phyloP scores from a whole-genome alignment of 2,113 vertebrate species.

The Fregata magnificens region DNA sequence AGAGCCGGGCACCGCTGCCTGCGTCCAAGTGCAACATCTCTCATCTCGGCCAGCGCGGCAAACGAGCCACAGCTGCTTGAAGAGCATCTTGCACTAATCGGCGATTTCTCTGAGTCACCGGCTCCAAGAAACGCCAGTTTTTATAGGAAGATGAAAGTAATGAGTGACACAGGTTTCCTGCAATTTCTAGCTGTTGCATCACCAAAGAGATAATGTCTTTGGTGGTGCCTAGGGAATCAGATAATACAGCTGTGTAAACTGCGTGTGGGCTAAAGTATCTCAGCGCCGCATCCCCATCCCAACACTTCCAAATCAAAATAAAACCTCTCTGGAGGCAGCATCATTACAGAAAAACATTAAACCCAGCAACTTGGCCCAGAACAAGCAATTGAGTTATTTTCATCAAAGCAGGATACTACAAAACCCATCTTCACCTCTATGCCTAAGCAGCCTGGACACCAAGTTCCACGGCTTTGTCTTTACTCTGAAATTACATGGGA shows the following conservation, averaged over 20 bases:
- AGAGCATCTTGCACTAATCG: background rate
- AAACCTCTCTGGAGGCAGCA: conserved; percentile 25
- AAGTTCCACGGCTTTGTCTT: background rate
- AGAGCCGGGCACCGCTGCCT: background rate
- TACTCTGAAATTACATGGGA: background rate
- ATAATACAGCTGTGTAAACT: conserved; percentile 71
- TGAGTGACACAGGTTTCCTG: conserved; percentile 14
- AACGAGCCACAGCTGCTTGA: background rate
- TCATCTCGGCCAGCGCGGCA: background rate
- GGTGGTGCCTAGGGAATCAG: background rate
- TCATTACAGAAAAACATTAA: background rate
- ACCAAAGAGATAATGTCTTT: background rate
- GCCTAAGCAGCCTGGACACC: background rate
- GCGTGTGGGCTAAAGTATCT: conserved; percentile 60
- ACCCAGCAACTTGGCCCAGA: background rate
- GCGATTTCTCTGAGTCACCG: background rate
- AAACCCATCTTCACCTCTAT: background rate
- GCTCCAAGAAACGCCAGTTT: background rate
- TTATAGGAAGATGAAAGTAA: conserved; percentile 17
- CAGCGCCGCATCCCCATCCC: conserved; percentile 14
- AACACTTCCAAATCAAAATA: conserved; percentile 12
- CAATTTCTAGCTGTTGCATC: conserved; percentile 13
- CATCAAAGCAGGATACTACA: background rate
- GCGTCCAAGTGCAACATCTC: background rate
- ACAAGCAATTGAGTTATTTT: background rate